Conservation (phyloP, 2,797 vertebrate genomes). For the Melanotaenia boesemani region DNA sequence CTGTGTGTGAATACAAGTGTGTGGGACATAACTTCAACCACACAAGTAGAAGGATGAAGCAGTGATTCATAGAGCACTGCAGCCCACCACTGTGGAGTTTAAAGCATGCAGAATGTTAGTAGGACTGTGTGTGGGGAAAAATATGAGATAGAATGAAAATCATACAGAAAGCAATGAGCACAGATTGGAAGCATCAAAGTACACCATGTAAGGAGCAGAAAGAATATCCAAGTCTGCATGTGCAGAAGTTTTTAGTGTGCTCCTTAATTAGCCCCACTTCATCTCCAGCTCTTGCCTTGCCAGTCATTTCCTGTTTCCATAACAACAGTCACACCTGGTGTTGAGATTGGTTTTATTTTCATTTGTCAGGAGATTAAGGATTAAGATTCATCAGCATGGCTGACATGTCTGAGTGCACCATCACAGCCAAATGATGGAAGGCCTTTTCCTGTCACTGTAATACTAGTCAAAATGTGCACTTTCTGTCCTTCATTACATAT, state of each 20-base stretch:
- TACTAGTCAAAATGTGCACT: constrained; percentile 28
- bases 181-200: constrained; percentile 14
- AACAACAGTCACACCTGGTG: constrained; percentile 57
- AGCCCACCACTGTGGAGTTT: constrained; percentile 57
- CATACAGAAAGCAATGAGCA: constrained; percentile 3
- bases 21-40: constrained; percentile 57
- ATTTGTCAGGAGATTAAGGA: constrained; percentile 53
- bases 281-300: constrained; percentile 38
- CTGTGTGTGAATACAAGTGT: constrained; percentile 53
- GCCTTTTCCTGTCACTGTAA: constrained; percentile 29
- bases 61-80: constrained; percentile 64
- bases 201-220: not conserved
- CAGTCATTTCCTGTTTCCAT: constrained; percentile 71
- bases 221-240: not conserved
- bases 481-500: not conserved
- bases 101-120: no score
- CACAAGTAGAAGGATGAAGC: constrained; percentile 47
- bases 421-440: constrained; percentile 24
- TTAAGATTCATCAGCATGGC: constrained; percentile 68
- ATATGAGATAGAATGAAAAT: constrained; percentile 14
- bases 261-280: constrained; percentile 44
- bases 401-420: constrained; percentile 38
- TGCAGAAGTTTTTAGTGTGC: not conserved
- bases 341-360: constrained; percentile 52
- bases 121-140: no score